Evolutionary conservation across 2,113 vertebrate genomes (phyloP).

Genomic region (Monopterus albus): DNA sequence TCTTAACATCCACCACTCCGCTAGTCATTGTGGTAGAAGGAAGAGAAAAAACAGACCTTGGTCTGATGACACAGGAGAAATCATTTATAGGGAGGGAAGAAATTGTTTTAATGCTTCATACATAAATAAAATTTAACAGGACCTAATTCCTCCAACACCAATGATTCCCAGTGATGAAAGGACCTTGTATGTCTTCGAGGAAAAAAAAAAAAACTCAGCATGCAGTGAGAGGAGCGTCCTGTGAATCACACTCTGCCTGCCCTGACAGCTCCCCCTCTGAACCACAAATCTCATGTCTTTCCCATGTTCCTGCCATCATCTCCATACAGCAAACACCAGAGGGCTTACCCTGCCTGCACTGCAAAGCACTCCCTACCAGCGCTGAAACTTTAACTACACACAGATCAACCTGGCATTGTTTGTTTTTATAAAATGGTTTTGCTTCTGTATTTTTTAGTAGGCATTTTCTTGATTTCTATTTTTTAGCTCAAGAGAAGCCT

Average conservation of each 20-base stretch:
- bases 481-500: slow-evolving; percentile 49
- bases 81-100: slow-evolving; percentile 78
- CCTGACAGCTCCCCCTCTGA: slow-evolving; percentile 70
- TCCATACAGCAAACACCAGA: slow-evolving; percentile 73
- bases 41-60: slow-evolving; percentile 69
- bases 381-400: slow-evolving; percentile 80
- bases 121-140: slow-evolving; percentile 74
- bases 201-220: slow-evolving; percentile 27
- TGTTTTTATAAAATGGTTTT: slow-evolving; percentile 58
- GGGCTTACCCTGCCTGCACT: slow-evolving; percentile 67
- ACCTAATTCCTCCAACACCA: slow-evolving; percentile 70
- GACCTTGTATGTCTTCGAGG: slow-evolving; percentile 58
- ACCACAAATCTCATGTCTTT: slow-evolving; percentile 83
- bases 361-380: slow-evolving; percentile 69
- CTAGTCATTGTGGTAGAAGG: slow-evolving; percentile 72
- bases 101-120: slow-evolving; percentile 73
- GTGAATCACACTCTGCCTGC: slow-evolving; percentile 81
- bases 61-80: slow-evolving; percentile 72
- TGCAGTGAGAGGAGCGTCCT: slow-evolving; percentile 51
- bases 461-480: slow-evolving; percentile 46
- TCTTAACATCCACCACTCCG: slow-evolving; percentile 68
- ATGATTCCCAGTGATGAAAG: slow-evolving; percentile 77
- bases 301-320: slow-evolving; percentile 79
- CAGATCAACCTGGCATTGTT: slow-evolving; percentile 65
- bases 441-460: slow-evolving; percentile 62